Base-by-base conservation (phyloP, 2,113 vertebrate genomes). In the Lepus americanus region DNA sequence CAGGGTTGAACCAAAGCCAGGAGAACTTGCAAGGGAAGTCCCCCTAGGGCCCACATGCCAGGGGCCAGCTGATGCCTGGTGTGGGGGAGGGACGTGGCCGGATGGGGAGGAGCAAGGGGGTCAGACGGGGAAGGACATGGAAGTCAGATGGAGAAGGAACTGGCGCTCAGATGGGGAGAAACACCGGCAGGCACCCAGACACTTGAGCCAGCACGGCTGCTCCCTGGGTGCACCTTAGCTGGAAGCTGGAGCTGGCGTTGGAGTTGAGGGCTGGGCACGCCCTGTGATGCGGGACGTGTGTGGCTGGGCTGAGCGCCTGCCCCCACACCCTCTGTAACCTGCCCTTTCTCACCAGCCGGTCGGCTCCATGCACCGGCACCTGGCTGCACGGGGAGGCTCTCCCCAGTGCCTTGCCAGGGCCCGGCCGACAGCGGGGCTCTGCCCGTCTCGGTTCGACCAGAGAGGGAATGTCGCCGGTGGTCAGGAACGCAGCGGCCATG, bases 381-480 rank as follows among this genome's bases (percentile, higher is more conserved):
- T 2, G 1, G 14, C 31, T 19, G 23, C 44, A 20, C 9, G 2
- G 5, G 14, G 23, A 33, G 59, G 0, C 0, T 51, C 25, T 53
- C 74, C 27, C 23, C 29, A 17, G 84, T 0, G 0, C 33, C n/a
- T 10, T 12, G 64, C 49, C 59, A 8, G 33, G 22, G 5, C 86
- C 80, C 16, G 33, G 44, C 33, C 6, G 33, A 25, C 53, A 10
- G 53, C 31, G 5, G 22, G 10, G 44, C 66, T 39, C 31, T 10
- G 66, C 6, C 1, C 6, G 9, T 20, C 33, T 19, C 12, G 5
- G 10, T 44, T 1, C 61, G 36, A 1, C 9, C 31, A 4, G 5
- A 4, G 16, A 31, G 14, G 72, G 70, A 67, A 27, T 10, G 10
- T 20, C 39, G n/a, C 53, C 6, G 0, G 3, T 6, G 3, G 31